Conservation (phyloP, 2,888 invertebrate genomes). For the Euphydryas editha region DNA sequence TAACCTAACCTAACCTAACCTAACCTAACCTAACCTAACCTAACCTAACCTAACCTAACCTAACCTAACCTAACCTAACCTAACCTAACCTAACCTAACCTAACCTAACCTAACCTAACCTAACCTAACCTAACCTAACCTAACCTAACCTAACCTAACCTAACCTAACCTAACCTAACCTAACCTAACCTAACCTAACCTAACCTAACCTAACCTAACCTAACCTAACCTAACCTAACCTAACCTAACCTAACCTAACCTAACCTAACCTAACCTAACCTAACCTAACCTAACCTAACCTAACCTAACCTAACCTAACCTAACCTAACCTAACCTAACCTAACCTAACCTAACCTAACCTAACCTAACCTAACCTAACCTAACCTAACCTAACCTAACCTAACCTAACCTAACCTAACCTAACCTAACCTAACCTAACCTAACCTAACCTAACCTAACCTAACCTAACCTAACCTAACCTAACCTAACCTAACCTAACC, state of each 20-base stretch:
- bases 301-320: slow-evolving; percentile 45
- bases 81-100: slow-evolving; percentile 37
- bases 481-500: no score
- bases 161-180: slow-evolving; percentile 44
- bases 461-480: no score
- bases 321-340: slow-evolving; percentile 45
- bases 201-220: slow-evolving; percentile 44
- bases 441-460: no score
- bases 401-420: slow-evolving; percentile 45
- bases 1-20: slow-evolving; percentile 43
- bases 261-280: slow-evolving; percentile 46
- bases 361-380: slow-evolving; percentile 41
- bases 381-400: slow-evolving; percentile 41
- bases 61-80: slow-evolving; percentile 42
- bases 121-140: slow-evolving; percentile 47
- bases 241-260: slow-evolving; percentile 44
- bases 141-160: slow-evolving; percentile 47
- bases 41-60: slow-evolving; percentile 41
- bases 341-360: slow-evolving; percentile 45
- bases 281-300: slow-evolving; percentile 42
- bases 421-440: slow-evolving; percentile 18
- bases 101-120: slow-evolving; percentile 46
- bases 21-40: slow-evolving; percentile 42
- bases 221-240: slow-evolving; percentile 45
- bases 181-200: slow-evolving; percentile 44